These are phyloP conservation scores for Balearica regulorum DNA, from an alignment of 2,797 vertebrate genomes.

Conservation along the genomic window DNA sequence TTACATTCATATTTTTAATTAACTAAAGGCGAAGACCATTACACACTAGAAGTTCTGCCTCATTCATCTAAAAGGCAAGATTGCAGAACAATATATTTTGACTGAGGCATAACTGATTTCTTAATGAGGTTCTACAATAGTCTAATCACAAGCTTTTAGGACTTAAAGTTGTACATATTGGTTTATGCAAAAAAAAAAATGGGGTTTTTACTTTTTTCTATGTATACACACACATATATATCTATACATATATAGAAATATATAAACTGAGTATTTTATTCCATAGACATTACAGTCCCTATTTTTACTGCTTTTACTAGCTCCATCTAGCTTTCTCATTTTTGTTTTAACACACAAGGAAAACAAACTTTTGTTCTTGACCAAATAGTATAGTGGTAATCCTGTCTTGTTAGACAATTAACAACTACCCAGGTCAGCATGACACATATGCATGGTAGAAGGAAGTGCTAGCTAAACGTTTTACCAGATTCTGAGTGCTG, in stretches of 20 bases:
- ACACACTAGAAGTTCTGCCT: neutral
- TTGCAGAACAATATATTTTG: neutral
- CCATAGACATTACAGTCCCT: neutral
- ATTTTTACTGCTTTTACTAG: neutral
- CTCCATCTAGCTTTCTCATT: neutral
- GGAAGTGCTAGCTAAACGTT: neutral
- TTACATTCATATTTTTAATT: neutral
- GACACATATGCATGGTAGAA: neutral
- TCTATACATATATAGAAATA: too few species aligned
- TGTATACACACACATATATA: accelerated
- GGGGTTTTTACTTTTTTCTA: neutral
- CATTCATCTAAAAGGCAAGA: neutral
- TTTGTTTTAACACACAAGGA: neutral
- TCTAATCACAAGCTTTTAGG: neutral
- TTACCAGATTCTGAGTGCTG: neutral
- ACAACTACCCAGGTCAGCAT: neutral
- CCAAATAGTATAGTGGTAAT: neutral
- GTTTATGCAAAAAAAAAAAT: neutral
- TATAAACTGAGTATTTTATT: neutral
- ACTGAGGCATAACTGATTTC: neutral
- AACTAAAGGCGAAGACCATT: neutral
- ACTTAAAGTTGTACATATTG: neutral
- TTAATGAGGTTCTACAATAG: neutral
- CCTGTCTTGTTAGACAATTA: neutral
- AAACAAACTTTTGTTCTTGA: conserved; percentile 24